Conservation (phyloP, 2,888 invertebrate genomes). For the Tipula vernalis region DNA sequence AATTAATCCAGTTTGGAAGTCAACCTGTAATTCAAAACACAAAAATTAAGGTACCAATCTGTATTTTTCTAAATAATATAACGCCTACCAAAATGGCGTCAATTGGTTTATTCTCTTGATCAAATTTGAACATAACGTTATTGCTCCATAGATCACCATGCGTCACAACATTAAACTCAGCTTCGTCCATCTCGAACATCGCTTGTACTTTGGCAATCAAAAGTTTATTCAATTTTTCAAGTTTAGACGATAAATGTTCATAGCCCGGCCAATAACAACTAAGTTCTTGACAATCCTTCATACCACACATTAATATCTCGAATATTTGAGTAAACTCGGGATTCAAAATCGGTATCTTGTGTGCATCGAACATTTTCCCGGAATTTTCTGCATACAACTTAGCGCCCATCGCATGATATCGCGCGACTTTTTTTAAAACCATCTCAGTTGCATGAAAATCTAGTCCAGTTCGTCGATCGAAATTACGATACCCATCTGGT, state of each 20-base stretch:
- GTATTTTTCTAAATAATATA: not conserved
- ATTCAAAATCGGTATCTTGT: not conserved
- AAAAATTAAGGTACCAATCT: not conserved
- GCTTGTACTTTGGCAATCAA: not conserved
- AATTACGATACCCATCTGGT: not conserved
- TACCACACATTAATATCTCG: not conserved
- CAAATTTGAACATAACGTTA: not conserved
- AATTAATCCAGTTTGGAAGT: not conserved
- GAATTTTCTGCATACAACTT: not conserved
- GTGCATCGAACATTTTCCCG: not conserved
- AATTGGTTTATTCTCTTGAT: not conserved
- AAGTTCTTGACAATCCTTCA: not conserved
- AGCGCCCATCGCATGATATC: not conserved
- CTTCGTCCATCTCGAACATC: not conserved
- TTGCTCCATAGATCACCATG: not conserved
- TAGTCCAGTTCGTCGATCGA: not conserved
- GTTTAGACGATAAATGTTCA: not conserved
- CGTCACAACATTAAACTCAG: not conserved
- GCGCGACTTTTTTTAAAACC: not conserved
- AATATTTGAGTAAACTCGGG: not conserved
- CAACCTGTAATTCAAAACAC: not conserved
- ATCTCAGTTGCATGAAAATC: not conserved
- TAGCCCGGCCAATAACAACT: not conserved
- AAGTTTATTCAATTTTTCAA: not conserved
- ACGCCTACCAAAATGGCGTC: not conserved